Evolutionary conservation across 2,113 vertebrate species (phyloP), one percentile per base, ranked within the genome.

Genomic region (Calidris pygmaea): DNA sequence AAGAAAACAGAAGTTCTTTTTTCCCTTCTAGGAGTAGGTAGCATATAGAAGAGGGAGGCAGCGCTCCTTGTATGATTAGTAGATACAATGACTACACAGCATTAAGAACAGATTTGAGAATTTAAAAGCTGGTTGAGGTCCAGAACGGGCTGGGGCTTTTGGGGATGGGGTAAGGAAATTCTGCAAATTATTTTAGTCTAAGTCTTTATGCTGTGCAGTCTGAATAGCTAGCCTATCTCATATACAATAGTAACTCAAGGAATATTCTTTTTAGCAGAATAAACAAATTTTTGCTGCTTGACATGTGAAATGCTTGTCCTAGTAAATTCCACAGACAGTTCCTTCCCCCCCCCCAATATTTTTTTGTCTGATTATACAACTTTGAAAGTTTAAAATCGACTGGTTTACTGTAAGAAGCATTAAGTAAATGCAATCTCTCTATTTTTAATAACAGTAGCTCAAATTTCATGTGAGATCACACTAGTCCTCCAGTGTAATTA

Each of bases 401-500:
- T 96, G 84, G 63, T 97, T 97, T 97, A 96, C 86, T 77, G 60
- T 97, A 97, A 97, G 93, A 97, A 97, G 60, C 73, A 97, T 97
- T 98, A 97, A 98, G 84, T 96, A 96, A 97, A 96, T 96, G 87
- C 53, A 92, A 20, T 97, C 90, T 97, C 97, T 97, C 92, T 97
- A 26, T 97, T 98, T 98, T 98, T 97, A 98, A 97, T 98, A 97
- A 96, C 37, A 85, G 83, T 95, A 97, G 79, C 95, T 98, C 93
- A 96, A 92, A 97, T 98, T 97, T 97, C 96, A 96, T 90, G 75
- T 97, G 95, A 96, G 95, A 96, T 98, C 96, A 98, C 77, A 90
- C 86, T 95, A 96, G 93, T 93, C 83, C 91, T 97, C 92, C 82
- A 93, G 56, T 91, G 79, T 97, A 98, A 98, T 98, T 98, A 98